Evolutionary conservation across 2,113 vertebrate species (phyloP), one percentile per base, ranked within the genome.

Genomic region (Nesospiza acunhae): DNA sequence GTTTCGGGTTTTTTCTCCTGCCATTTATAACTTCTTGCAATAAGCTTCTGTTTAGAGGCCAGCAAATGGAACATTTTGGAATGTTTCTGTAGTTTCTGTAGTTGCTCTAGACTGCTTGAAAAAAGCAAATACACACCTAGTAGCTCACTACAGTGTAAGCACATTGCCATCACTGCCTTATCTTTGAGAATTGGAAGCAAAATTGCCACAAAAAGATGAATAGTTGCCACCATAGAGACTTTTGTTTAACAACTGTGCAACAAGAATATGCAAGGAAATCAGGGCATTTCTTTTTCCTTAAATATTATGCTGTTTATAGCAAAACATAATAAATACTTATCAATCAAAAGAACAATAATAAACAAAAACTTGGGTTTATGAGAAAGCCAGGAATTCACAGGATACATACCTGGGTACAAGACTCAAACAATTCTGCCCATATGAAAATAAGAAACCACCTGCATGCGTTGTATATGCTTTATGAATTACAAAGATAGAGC

Each of bases 401-500:
- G 23, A 70, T 47, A 49, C 13, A 30, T 96, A 96, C 90, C 90
- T 93, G 37, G 6, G 8, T 88, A 88, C 15, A 67, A 82, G 23
- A 42, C 27, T 66, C 42, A 58, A 90, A 73, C 37, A 83, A 41
- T 62, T 49, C 35, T 81, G 55, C 31, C 47, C 15, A 26, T 49
- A 52, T 24, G 44, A 66, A 90, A 85, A 42, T n/a, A 63, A 83
- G 58, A 84, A 84, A 75, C 64, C 94, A 91, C 93, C 87, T 96
- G 89, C 89, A 30, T 41, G 41, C 72, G 26, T 53, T 87, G 58
- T 76, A 58, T 58, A 17, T 69, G 75, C 58, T 42, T 58, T 73
- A 66, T 86, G 82, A 84, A 88, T 88, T 31, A 70, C 30, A 86
- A 85, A 94, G 79, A 94, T 56, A 75, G 31, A 84, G 76, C 66